These are phyloP conservation scores for Lineus longissimus DNA, from an alignment of 1,140 invertebrate species.

Conservation along the genomic window DNA sequence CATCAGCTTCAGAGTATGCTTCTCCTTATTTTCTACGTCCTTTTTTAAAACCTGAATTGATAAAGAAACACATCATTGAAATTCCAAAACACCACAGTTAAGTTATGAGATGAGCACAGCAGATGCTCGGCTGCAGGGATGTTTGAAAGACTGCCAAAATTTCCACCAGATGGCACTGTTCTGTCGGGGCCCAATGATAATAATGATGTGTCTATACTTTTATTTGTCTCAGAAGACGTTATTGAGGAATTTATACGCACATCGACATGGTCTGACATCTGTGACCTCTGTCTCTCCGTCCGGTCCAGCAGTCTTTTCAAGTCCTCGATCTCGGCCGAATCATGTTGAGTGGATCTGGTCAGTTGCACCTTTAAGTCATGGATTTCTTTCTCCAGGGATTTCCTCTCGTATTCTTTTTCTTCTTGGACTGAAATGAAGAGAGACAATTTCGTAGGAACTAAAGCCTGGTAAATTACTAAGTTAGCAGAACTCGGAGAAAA, in stretches of 20 bases:
- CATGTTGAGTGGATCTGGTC: slow-evolving; percentile 30
- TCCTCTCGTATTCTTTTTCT: slow-evolving; percentile 32
- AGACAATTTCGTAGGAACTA: not conserved
- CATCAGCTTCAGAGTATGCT: slow-evolving; percentile 43
- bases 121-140: too few relatives aligned
- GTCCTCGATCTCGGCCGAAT: slow-evolving; percentile 36
- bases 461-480: not conserved
- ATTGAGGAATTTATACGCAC: too few relatives aligned
- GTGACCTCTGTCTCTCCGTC: slow-evolving; percentile 43
- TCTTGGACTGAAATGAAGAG: slow-evolving; percentile 27
- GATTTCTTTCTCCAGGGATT: slow-evolving; percentile 39
- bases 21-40: slow-evolving; percentile 47
- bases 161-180: too few relatives aligned
- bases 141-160: too few relatives aligned
- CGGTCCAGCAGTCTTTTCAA: slow-evolving; percentile 38
- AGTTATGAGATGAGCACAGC: not conserved
- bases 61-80: not conserved
- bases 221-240: too few relatives aligned
- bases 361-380: slow-evolving; percentile 38
- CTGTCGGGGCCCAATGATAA: too few relatives aligned
- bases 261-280: slow-evolving; percentile 50
- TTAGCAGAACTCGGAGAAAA: not conserved
- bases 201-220: too few relatives aligned
- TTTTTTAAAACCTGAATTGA: slow-evolving; percentile 41
- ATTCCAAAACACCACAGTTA: not conserved